A percentile compares a stretch with the other conserved stretches of the same genome.
These are phyloP conservation scores for Meriones unguiculatus DNA, from an alignment of 2,113 vertebrate species.

Conservation along the genomic window DNA sequence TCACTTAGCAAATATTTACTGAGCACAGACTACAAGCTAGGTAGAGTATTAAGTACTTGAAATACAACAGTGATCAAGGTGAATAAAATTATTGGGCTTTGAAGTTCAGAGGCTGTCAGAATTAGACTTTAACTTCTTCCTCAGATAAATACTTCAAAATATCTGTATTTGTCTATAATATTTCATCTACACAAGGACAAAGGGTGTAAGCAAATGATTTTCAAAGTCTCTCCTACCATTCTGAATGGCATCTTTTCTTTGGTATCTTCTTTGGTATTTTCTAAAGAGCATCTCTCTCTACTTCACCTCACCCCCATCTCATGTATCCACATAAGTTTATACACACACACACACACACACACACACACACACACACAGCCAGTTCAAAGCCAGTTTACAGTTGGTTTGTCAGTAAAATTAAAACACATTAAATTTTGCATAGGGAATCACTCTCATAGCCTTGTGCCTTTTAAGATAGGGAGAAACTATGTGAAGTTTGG, in stretches of 20 bases:
- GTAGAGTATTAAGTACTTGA: background rate
- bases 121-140: slow-evolving; percentile 28
- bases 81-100: background rate
- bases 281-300: background rate
- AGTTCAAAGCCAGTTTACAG: background rate
- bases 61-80: background rate
- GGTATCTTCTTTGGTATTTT: background rate
- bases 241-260: background rate
- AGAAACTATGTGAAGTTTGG: background rate
- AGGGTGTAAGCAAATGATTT: background rate
- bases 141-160: slow-evolving; percentile 4
- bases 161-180: background rate
- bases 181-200: background rate
- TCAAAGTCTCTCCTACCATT: background rate
- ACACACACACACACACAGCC: background rate
- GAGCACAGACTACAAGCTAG: background rate
- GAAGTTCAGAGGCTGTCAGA: slow-evolving; percentile 3
- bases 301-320: background rate
- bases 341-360: background rate
- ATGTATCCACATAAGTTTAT: background rate
- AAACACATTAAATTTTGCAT: slow-evolving; percentile 4
- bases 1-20: slow-evolving; percentile 11
- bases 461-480: background rate
- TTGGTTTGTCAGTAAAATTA: slow-evolving; percentile 26
- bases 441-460: slow-evolving; percentile 14